phyloP scores from a whole-genome alignment of 1,140 invertebrate species.

The Bombus ignitus region DNA sequence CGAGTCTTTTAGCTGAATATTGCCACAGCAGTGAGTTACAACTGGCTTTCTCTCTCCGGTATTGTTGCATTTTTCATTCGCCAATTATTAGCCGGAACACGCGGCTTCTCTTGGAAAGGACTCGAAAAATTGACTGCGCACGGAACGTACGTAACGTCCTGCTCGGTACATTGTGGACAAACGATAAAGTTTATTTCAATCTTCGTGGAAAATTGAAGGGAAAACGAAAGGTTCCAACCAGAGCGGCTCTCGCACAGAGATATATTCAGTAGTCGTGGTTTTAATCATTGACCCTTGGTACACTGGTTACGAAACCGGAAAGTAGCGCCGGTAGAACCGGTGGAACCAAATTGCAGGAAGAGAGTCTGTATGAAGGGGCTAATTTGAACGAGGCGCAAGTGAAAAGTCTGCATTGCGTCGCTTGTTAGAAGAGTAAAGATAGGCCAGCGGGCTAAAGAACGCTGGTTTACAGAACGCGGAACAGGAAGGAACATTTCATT shows the following conservation, averaged over 20 bases:
- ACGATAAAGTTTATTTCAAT: conserved; percentile 37
- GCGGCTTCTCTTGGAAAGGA: conserved; percentile 15
- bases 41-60: conserved; percentile 21
- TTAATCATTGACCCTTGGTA: not conserved
- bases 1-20: conserved; percentile 63
- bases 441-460: not conserved
- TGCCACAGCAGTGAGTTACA: conserved; percentile 55
- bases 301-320: not conserved
- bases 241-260: too few species aligned
- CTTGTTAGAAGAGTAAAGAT: conserved; percentile 17
- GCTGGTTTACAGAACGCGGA: conserved; percentile 6
- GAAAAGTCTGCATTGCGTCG: conserved; percentile 72
- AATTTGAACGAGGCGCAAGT: conserved; percentile 55
- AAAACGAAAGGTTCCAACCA: not conserved
- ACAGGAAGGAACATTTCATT: conserved; percentile 4
- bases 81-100: conserved; percentile 54
- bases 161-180: not conserved
- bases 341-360: not conserved
- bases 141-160: not conserved
- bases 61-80: conserved; percentile 65
- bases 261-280: not conserved
- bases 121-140: conserved; percentile 30
- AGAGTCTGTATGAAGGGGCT: not conserved
- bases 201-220: conserved; percentile 13
- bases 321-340: not conserved